phyloP scores from a whole-genome alignment of 1,140 invertebrate genomes.

The Trialeurodes vaporariorum region DNA sequence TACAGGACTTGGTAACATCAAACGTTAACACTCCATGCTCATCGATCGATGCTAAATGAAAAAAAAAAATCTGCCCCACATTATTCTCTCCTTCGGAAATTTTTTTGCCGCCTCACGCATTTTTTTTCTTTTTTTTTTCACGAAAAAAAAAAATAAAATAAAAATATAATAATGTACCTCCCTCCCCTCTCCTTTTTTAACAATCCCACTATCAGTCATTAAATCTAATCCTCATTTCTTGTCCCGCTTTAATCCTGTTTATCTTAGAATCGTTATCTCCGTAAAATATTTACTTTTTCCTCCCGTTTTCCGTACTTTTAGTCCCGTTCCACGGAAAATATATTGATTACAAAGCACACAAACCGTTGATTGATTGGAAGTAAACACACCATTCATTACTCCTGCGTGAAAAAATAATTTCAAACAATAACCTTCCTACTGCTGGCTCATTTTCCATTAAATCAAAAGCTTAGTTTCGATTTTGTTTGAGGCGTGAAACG shows the following conservation, averaged over 20 bases:
- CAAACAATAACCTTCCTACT: too few relatives aligned
- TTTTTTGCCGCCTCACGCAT: neutral
- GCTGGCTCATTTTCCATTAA: too few relatives aligned
- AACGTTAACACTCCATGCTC: neutral
- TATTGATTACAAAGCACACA: neutral
- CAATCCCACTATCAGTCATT: neutral
- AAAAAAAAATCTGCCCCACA: neutral
- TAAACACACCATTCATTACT: too few relatives aligned
- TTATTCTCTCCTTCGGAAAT: neutral
- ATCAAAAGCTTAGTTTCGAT: too few relatives aligned
- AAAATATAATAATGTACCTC: too few relatives aligned
- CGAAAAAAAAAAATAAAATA: too few relatives aligned
- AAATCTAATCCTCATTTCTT: neutral
- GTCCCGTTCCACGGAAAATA: neutral
- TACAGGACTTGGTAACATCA: neutral
- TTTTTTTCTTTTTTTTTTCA: too few relatives aligned
- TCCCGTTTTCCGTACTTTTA: neutral
- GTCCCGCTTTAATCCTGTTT: neutral
- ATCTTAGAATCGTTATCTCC: neutral
- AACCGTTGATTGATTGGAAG: too few relatives aligned
- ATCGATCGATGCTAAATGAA: neutral
- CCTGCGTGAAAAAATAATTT: too few relatives aligned
- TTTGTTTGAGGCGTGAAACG: too few relatives aligned
- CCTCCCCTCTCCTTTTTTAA: too few relatives aligned
- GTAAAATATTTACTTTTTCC: slow-evolving; percentile 1